A percentile compares a stretch with the other conserved stretches of the same genome.
These are phyloP conservation scores for Prosopocoilus inquinatus DNA, from an alignment of 2,888 invertebrate species.

Conservation along the genomic window DNA sequence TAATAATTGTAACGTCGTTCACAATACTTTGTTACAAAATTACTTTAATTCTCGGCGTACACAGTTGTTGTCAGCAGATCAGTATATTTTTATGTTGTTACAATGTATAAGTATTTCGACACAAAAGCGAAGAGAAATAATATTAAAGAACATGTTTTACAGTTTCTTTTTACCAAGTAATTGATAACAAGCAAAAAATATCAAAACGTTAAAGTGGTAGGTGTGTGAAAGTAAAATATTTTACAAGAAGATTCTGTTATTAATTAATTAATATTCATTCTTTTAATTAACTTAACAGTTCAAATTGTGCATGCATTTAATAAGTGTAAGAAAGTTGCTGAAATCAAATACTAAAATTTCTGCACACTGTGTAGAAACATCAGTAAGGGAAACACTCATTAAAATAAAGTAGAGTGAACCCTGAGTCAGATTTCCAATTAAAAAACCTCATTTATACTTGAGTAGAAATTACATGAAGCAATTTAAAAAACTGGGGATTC, in stretches of 20 bases:
- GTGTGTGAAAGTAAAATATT: too few relatives aligned
- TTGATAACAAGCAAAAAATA: too few relatives aligned
- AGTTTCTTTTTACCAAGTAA: background rate
- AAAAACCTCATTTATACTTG: constrained; percentile 52
- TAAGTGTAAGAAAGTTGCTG: too few relatives aligned
- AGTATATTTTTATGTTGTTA: too few relatives aligned
- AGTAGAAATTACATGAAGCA: constrained; percentile 51
- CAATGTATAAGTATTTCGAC: background rate
- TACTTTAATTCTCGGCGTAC: constrained; percentile 5
- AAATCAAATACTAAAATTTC: too few relatives aligned
- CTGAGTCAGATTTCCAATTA: constrained; percentile 50
- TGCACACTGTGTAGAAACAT: constrained; percentile 2
- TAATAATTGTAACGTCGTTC: constrained; percentile 10
- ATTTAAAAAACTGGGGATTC: constrained; percentile 45
- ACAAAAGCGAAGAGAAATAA: background rate
- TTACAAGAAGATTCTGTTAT: too few relatives aligned
- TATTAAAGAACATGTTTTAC: background rate
- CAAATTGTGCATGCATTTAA: too few relatives aligned
- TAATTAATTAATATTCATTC: too few relatives aligned
- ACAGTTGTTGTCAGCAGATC: background rate
- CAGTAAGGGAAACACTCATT: constrained; percentile 42
- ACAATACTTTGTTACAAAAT: constrained; percentile 12
- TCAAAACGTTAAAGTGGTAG: too few relatives aligned
- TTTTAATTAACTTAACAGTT: too few relatives aligned
- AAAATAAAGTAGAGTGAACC: constrained; percentile 41